These are phyloP conservation scores for Caenorhabditis doughertyi DNA, from an alignment of 2,888 invertebrate genomes.

Conservation along the genomic window DNA sequence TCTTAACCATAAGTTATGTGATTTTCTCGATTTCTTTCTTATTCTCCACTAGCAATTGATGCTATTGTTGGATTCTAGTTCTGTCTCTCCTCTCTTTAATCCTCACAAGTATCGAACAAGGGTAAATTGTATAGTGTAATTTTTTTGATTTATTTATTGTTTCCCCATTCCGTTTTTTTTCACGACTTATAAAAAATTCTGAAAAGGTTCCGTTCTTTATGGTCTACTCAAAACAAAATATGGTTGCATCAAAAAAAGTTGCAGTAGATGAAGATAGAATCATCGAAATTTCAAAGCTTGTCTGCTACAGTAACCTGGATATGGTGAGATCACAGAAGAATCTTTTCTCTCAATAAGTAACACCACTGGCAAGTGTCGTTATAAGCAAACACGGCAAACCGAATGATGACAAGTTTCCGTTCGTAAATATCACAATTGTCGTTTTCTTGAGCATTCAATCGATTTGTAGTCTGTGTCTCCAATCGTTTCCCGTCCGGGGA, in stretches of 20 bases:
- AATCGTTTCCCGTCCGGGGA: constrained; percentile 3
- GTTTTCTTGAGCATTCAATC: constrained; percentile 1
- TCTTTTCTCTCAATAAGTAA: too few relatives aligned
- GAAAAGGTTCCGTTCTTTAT: neutral
- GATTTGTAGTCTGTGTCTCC: constrained; percentile 22
- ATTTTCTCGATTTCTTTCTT: constrained; percentile 11
- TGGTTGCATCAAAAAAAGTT: too few relatives aligned
- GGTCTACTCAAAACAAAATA: too few relatives aligned
- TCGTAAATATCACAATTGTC: constrained; percentile 29
- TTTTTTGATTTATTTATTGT: constrained; percentile 11
- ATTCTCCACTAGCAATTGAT: constrained; percentile 31
- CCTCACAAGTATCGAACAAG: constrained; percentile 41
- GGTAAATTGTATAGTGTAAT: constrained; percentile 57
- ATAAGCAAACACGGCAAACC: constrained; percentile 20
- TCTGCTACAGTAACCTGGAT: too few relatives aligned
- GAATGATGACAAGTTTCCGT: constrained; percentile 14
- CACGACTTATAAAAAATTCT: neutral
- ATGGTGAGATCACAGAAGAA: too few relatives aligned
- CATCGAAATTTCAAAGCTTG: too few relatives aligned
- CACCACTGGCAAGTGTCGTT: neutral
- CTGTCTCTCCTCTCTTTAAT: constrained; percentile 12
- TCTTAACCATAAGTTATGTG: constrained; percentile 24
- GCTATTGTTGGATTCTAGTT: constrained; percentile 32
- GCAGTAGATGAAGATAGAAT: too few relatives aligned
- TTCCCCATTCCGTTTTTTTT: neutral